Conservation (phyloP, 2,113 vertebrate genomes). For the Platysteira castanea region DNA sequence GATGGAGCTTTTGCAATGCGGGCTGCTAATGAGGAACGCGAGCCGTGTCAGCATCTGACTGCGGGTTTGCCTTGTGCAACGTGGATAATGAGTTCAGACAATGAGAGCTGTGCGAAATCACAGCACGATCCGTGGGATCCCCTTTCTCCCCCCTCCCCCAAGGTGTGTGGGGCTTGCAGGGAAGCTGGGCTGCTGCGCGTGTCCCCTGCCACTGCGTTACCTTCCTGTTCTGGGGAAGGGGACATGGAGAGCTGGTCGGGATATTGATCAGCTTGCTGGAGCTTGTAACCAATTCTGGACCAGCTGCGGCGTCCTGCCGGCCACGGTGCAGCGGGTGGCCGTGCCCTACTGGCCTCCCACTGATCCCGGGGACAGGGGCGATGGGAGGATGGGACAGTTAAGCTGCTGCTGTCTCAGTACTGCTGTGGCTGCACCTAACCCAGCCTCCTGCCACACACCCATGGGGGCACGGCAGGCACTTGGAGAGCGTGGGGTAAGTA, state of each 20-base stretch:
- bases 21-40: slow-evolving; percentile 39
- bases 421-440: background rate
- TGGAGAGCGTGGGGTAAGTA: background rate
- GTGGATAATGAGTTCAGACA: slow-evolving; percentile 48
- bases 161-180: background rate
- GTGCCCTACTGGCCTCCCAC: background rate
- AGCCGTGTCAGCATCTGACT: slow-evolving; percentile 60
- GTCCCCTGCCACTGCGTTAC: background rate
- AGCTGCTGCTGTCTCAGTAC: background rate
- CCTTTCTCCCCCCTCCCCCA: background rate
- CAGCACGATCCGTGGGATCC: slow-evolving; percentile 9
- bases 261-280: background rate
- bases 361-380: background rate
- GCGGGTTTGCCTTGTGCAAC: slow-evolving; percentile 39
- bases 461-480: background rate
- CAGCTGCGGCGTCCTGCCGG: background rate
- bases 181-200: background rate
- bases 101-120: slow-evolving; percentile 13
- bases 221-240: background rate
- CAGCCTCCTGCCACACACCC: background rate
- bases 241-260: rapidly evolving
- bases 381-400: background rate
- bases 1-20: slow-evolving; percentile 32
- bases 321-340: background rate
- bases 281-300: background rate